phyloP scores from a whole-genome alignment of 2,797 vertebrate genomes.

The Enteromius paludinosus region DNA sequence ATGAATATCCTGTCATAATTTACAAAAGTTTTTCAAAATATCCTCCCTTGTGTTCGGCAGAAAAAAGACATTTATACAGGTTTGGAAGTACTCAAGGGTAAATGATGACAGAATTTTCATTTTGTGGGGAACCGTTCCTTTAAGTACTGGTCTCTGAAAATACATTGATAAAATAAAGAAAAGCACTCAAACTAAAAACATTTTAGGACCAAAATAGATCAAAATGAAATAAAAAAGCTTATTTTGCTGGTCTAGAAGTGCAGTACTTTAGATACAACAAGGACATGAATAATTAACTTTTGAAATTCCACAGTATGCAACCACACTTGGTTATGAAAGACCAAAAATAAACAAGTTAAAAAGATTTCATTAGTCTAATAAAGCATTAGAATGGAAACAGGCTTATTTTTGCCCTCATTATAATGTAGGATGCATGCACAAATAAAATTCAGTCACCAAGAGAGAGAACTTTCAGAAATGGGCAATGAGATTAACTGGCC shows the following conservation, averaged over 20 bases:
- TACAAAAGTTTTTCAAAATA: no score
- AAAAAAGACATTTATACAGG: no score
- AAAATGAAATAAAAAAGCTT: not conserved
- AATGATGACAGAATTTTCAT: no score
- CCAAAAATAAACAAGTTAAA: slow-evolving; percentile 35
- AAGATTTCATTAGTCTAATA: slow-evolving; percentile 36
- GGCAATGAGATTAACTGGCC: slow-evolving; percentile 25
- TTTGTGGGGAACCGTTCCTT: not conserved
- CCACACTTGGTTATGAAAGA: slow-evolving; percentile 56
- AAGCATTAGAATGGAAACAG: slow-evolving; percentile 23
- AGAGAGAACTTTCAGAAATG: slow-evolving; percentile 24
- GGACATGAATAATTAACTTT: slow-evolving; percentile 56
- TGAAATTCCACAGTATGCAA: slow-evolving; percentile 49
- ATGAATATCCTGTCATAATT: no score
- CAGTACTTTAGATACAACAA: slow-evolving; percentile 47
- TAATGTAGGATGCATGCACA: slow-evolving; percentile 18
- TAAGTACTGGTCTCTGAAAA: not conserved
- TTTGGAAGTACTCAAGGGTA: no score
- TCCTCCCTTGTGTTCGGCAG: no score
- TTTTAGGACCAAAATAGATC: slow-evolving; percentile 17
- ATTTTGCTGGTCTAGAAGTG: slow-evolving; percentile 29
- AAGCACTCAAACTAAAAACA: not conserved
- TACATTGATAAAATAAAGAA: not conserved
- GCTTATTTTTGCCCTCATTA: slow-evolving; percentile 26
- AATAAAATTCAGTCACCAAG: slow-evolving; percentile 16